Evolutionary conservation across 2,113 vertebrate species (phyloP).

Genomic region (Tor tambroides): DNA sequence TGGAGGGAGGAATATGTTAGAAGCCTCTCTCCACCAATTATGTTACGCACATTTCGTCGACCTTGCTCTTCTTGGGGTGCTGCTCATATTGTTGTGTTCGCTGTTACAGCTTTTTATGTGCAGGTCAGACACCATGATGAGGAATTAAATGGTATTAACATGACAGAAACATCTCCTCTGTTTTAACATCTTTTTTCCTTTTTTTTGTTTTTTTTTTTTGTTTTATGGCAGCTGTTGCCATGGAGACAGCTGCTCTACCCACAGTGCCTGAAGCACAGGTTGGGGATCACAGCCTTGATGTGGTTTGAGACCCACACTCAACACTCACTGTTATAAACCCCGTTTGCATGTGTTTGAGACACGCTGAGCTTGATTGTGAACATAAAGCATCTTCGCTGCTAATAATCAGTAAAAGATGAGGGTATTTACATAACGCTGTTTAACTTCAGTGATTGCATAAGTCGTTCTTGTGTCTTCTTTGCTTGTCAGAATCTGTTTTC

Average conservation of each 20-base stretch:
- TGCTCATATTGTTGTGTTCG: neutral
- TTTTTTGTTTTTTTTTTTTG: too few species aligned
- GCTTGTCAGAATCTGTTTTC: neutral
- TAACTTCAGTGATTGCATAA: slow-evolving; percentile 17
- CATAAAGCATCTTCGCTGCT: slow-evolving; percentile 15
- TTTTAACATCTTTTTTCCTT: slow-evolving; percentile 4
- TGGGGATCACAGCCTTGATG: slow-evolving; percentile 49
- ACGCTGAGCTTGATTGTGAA: slow-evolving; percentile 9
- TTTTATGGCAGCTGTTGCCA: slow-evolving; percentile 50
- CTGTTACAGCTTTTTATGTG: neutral
- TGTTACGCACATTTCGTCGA: slow-evolving; percentile 2
- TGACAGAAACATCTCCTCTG: neutral
- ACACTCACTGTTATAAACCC: neutral
- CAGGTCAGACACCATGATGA: neutral
- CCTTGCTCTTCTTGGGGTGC: neutral
- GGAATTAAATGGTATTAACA: slow-evolving; percentile 28
- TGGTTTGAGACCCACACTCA: slow-evolving; percentile 29
- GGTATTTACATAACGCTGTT: slow-evolving; percentile 14
- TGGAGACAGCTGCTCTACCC: slow-evolving; percentile 47
- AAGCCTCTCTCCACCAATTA: neutral
- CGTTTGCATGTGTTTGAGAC: neutral
- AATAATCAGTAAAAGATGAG: slow-evolving; percentile 13
- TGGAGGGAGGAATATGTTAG: neutral
- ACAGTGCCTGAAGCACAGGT: slow-evolving; percentile 36
- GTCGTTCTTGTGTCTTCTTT: neutral